phyloP scores from a whole-genome alignment of 2,888 invertebrate genomes.

The Congeria kusceri region DNA sequence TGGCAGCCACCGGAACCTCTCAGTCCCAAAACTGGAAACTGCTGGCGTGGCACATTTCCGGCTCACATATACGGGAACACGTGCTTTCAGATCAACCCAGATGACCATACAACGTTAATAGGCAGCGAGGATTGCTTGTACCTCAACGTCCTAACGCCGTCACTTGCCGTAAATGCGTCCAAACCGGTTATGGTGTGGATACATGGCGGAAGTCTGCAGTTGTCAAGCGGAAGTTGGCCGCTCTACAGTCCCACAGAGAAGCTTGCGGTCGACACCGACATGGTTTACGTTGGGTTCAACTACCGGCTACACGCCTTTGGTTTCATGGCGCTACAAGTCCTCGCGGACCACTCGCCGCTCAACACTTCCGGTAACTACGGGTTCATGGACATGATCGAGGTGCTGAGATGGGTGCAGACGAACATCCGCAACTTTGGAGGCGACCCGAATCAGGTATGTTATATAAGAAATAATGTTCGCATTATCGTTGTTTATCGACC shows the following conservation, averaged over 20 bases:
- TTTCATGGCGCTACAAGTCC: slow-evolving; percentile 89
- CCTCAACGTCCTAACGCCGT: slow-evolving; percentile 64
- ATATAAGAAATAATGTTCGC: no score
- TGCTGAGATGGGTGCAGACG: slow-evolving; percentile 61
- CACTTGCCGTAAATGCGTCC: background rate
- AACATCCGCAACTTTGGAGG: slow-evolving; percentile 76
- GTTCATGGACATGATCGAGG: slow-evolving; percentile 71
- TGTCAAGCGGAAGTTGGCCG: slow-evolving; percentile 36
- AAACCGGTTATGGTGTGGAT: slow-evolving; percentile 6
- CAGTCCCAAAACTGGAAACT: slow-evolving; percentile 45
- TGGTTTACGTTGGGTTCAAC: slow-evolving; percentile 94
- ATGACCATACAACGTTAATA: slow-evolving; percentile 45
- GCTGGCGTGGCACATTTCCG: slow-evolving; percentile 67
- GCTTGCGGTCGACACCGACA: slow-evolving; percentile 91
- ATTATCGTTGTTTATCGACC: no score
- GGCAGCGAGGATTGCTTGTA: slow-evolving; percentile 67
- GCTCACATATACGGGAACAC: slow-evolving; percentile 61
- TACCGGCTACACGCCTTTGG: slow-evolving; percentile 91
- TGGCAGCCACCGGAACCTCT: slow-evolving; percentile 67
- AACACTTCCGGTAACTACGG: slow-evolving; percentile 75
- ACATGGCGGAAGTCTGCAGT: slow-evolving; percentile 6
- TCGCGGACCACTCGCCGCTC: slow-evolving; percentile 55
- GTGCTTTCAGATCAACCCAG: slow-evolving; percentile 64
- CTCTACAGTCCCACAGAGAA: slow-evolving; percentile 89
- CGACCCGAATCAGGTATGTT: slow-evolving; percentile 33